Conservation (phyloP, 2,113 vertebrate genomes). For the Sturnus vulgaris region DNA sequence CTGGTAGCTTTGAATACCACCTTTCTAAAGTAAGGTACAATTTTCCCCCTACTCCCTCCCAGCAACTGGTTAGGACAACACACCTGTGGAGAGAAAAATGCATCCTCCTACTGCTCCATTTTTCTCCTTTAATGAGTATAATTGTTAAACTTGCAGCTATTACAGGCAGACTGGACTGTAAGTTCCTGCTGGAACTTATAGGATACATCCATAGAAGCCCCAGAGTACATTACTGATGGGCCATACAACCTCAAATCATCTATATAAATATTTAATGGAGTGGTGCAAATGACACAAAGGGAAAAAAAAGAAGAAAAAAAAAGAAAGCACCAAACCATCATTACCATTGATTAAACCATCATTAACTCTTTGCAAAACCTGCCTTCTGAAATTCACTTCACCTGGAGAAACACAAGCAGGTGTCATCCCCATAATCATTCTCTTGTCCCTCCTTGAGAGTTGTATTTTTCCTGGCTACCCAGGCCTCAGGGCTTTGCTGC, state of each 20-base stretch:
- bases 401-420: not conserved
- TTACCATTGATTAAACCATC: not conserved
- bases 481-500: not conserved
- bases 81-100: not conserved
- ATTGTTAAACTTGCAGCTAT: not conserved
- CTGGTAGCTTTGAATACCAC: not conserved
- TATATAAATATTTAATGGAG: not conserved
- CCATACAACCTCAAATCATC: not conserved
- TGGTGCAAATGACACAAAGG: not conserved
- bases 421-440: not conserved
- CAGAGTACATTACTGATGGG: not conserved
- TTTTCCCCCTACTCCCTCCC: not conserved
- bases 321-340: rapidly evolving
- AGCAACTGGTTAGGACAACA: not conserved
- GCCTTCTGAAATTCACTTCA: not conserved
- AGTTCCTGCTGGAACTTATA: not conserved
- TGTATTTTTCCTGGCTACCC: not conserved
- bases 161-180: not conserved
- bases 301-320: too few species aligned
- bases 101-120: not conserved
- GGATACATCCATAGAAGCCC: not conserved
- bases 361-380: not conserved
- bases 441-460: not conserved
- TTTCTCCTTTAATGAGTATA: not conserved
- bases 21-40: not conserved